Evolutionary conservation across 1,140 invertebrate species (phyloP).

Genomic region (Camponotus vicinus): DNA sequence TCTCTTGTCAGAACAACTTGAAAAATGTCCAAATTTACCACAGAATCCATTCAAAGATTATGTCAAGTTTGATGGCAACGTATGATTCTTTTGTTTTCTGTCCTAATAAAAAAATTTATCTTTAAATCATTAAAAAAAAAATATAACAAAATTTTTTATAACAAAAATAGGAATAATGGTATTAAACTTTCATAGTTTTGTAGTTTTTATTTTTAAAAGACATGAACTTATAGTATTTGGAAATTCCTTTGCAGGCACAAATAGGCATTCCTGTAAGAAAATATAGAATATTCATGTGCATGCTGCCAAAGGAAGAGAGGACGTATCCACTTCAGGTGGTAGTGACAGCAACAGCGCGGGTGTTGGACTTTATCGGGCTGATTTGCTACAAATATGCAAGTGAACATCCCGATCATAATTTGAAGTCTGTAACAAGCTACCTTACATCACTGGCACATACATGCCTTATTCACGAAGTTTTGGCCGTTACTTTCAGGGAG

Average conservation of each 20-base stretch:
- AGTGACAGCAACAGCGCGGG: constrained; percentile 94
- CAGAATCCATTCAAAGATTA: constrained; percentile 96
- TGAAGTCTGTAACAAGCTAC: constrained; percentile 86
- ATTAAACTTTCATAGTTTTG: constrained; percentile 17
- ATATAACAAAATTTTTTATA: neutral
- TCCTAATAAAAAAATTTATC: neutral
- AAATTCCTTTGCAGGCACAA: constrained; percentile 87
- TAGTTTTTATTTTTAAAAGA: constrained; percentile 18
- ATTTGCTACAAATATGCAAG: constrained; percentile 93
- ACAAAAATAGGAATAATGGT: neutral
- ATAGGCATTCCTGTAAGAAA: constrained; percentile 92
- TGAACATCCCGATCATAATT: constrained; percentile 84
- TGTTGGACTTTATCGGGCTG: constrained; percentile 97
- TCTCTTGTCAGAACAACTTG: constrained; percentile 90
- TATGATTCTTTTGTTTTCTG: constrained; percentile 76
- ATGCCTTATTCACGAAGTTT: constrained; percentile 14
- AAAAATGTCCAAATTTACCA: constrained; percentile 91
- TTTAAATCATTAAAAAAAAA: constrained; percentile 15
- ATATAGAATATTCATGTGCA: constrained; percentile 95
- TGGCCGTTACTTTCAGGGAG: constrained; percentile 81
- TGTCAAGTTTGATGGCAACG: constrained; percentile 96
- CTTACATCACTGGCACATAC: neutral
- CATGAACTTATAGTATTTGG: neutral
- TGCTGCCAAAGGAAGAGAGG: constrained; percentile 92
- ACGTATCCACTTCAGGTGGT: constrained; percentile 94